Evolutionary conservation across 2,113 vertebrate genomes (phyloP).

Genomic region (Panthera leo): DNA sequence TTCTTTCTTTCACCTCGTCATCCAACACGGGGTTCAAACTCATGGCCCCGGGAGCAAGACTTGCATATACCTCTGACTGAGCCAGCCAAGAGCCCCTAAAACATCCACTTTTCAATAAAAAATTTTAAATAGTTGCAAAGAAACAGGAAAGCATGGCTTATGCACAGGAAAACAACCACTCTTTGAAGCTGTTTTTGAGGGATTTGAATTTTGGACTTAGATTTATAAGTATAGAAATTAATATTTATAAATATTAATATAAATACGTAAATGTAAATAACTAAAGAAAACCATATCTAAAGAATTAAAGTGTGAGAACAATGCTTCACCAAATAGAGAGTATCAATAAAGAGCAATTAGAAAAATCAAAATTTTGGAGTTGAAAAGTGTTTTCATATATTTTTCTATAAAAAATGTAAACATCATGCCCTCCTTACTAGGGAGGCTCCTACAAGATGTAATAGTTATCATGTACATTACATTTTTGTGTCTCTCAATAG

Average conservation of each 20-base stretch:
- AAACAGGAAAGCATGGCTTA: neutral
- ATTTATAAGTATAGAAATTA: neutral
- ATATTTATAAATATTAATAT: neutral
- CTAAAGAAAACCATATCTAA: neutral
- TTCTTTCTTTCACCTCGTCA: neutral
- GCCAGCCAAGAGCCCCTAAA: neutral
- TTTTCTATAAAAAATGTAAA: neutral
- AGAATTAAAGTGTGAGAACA: neutral
- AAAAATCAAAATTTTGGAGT: neutral
- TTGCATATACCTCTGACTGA: neutral
- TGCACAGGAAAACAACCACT: neutral
- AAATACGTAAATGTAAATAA: neutral
- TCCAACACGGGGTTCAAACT: neutral
- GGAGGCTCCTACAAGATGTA: neutral
- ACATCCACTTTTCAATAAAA: neutral
- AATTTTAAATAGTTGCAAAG: neutral
- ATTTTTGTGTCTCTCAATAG: neutral
- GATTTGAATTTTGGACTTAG: neutral
- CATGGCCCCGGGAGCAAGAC: neutral
- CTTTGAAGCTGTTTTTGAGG: neutral
- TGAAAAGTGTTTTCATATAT: no score
- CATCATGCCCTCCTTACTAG: neutral
- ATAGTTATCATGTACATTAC: neutral
- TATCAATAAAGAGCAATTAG: conserved; percentile 8
- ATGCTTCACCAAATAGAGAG: neutral